Conservation (phyloP, 2,113 vertebrate species). For the Balaeniceps rex region DNA sequence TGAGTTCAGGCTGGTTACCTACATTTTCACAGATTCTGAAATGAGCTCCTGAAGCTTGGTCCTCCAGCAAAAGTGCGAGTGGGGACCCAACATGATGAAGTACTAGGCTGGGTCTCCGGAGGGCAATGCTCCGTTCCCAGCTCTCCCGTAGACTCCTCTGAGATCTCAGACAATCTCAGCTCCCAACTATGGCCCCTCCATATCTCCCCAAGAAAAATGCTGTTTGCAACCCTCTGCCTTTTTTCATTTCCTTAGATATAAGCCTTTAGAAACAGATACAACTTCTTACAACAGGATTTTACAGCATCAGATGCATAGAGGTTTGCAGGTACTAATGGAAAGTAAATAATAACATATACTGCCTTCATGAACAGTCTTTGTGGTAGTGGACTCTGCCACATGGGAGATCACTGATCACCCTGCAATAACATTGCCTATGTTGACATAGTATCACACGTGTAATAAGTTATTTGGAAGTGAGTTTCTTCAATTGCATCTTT, state of each 20-base stretch:
- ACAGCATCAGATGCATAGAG: not conserved
- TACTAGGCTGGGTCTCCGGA: not conserved
- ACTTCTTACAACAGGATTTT: not conserved
- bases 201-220: not conserved
- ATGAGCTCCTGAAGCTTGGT: not conserved
- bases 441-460: not conserved
- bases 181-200: not conserved
- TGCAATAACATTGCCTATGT: not conserved
- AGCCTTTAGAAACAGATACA: not conserved
- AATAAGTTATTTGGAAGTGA: not conserved
- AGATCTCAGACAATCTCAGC: not conserved
- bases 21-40: not conserved
- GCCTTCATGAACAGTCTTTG: not conserved
- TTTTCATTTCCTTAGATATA: not conserved
- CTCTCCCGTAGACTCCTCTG: not conserved
- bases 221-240: not conserved
- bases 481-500: not conserved
- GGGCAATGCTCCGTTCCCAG: fast-evolving
- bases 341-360: not conserved
- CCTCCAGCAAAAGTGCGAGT: not conserved
- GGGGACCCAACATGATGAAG: not conserved
- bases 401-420: not conserved
- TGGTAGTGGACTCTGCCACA: not conserved
- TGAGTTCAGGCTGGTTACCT: not conserved
- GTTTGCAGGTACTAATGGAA: not conserved